Percentiles rank a stretch among this genome's conserved stretches.
These are phyloP conservation scores for Cactoblastis cactorum DNA, from an alignment of 2,888 invertebrate genomes.

Conservation along the genomic window DNA sequence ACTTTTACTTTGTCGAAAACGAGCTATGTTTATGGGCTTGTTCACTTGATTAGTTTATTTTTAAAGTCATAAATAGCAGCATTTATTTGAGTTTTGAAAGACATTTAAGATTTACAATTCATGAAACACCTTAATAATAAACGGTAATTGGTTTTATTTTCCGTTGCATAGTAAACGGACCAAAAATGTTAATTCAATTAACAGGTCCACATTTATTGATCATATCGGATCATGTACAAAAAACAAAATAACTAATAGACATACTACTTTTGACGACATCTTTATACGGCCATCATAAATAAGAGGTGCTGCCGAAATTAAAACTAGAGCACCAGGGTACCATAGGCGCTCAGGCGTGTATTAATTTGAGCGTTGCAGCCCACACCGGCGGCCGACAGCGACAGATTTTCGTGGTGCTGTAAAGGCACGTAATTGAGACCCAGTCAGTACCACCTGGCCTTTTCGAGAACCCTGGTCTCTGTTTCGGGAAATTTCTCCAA, in stretches of 20 bases:
- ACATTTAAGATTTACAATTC: background rate
- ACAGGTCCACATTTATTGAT: too few relatives aligned
- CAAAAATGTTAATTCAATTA: too few relatives aligned
- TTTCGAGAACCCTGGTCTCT: constrained; percentile 11
- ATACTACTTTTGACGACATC: too few relatives aligned
- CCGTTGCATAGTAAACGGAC: too few relatives aligned
- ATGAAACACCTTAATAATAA: too few relatives aligned
- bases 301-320: constrained; percentile 66
- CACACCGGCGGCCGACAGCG: constrained; percentile 45
- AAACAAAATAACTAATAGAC: too few relatives aligned
- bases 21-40: constrained; percentile 39
- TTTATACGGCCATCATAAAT: constrained; percentile 69
- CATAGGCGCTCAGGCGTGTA: constrained; percentile 15
- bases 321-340: constrained; percentile 52
- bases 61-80: background rate
- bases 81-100: background rate
- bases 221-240: too few relatives aligned
- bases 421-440: constrained; percentile 49
- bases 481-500: constrained; percentile 8
- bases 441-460: constrained; percentile 43
- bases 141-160: too few relatives aligned
- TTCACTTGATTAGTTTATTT: constrained; percentile 16
- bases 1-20: constrained; percentile 40
- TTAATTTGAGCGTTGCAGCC: constrained; percentile 56
- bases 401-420: constrained; percentile 57